Base-by-base conservation (phyloP, 2,113 vertebrate species). In the Epinephelus cyanopodus region DNA sequence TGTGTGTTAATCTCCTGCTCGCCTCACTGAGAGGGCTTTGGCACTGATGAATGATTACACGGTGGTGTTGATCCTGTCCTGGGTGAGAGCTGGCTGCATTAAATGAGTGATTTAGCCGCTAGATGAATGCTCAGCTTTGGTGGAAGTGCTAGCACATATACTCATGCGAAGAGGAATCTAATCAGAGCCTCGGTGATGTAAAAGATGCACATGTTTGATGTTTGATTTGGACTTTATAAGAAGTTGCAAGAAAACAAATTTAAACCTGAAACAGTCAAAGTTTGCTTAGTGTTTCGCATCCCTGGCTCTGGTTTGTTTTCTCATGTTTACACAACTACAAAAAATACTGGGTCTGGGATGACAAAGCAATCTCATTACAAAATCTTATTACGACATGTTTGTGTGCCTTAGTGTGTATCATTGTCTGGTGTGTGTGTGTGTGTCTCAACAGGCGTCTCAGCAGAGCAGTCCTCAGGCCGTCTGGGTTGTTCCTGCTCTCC, bases 401-500 rank as follows among this genome's bases (percentile, higher is more conserved):
- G 14, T 71, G 33, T 73, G n/a, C 21, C 29, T 64, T 15, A 25
- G 45, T 60, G 37, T 64, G 47, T 45, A 23, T 78, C 11, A 21
- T 77, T 68, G 45, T 37, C 29, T 50, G 18, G 52, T 73, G 19
- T 83, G 47, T 75, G 56, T 71, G 10, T 76, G 18, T 85, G 42
- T 79, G 29, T 87, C 9, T 82, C 45, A 65, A 52, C 85, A 99
- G 98, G 97, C 97, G 0, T 98, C 97, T 77, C 98, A 99, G 88
- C 97, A 97, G 93, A 98, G 95, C 90, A 97, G 96, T 93, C 97
- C 98, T 50, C 98, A 99, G 17, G 94, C 97, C 33, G 97, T 99
- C 9, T 99, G 98, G 98, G 98, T 99, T 65, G 98, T 99, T 57
- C 98, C 98, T 86, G 98, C 98, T 15, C 94, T 99, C 71, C 97